phyloP scores from a whole-genome alignment of 2,113 vertebrate species.

The Aepyceros melampus region DNA sequence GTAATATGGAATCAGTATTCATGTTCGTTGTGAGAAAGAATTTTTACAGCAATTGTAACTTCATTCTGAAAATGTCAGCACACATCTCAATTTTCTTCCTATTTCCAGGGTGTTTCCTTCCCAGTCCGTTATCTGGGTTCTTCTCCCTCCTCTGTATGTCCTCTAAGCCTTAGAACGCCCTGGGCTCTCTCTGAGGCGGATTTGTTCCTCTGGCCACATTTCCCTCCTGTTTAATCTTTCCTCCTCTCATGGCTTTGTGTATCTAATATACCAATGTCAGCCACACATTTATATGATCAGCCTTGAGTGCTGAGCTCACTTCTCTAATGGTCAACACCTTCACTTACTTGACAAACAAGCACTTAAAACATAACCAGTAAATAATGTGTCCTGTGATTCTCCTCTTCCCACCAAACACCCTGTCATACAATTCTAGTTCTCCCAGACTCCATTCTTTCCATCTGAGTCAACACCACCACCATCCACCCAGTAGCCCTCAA shows the following conservation, averaged over 20 bases:
- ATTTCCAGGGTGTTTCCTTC: not conserved
- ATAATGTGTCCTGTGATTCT: not conserved
- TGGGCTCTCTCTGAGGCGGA: not conserved
- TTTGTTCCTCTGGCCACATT: not conserved
- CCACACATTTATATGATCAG: not conserved
- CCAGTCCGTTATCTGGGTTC: not conserved
- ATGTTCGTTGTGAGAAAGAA: not conserved
- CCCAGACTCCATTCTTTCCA: not conserved
- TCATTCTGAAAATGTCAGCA: not conserved
- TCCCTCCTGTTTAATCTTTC: not conserved
- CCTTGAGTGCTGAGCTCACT: not conserved
- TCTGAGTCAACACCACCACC: not conserved
- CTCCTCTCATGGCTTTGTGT: not conserved
- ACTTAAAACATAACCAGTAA: not conserved
- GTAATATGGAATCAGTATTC: not conserved
- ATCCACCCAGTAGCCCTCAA: not conserved
- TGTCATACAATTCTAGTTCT: not conserved
- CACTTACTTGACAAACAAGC: not conserved
- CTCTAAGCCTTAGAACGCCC: not conserved
- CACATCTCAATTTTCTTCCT: not conserved
- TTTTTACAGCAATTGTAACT: not conserved
- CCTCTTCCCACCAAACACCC: not conserved
- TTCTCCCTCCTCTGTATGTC: not conserved
- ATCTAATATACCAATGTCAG: not conserved
- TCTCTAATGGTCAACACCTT: not conserved